These are phyloP conservation scores for Ptychodera flava DNA, from an alignment of 35 echinoderm and acorn worm species.

Conservation along the genomic window DNA sequence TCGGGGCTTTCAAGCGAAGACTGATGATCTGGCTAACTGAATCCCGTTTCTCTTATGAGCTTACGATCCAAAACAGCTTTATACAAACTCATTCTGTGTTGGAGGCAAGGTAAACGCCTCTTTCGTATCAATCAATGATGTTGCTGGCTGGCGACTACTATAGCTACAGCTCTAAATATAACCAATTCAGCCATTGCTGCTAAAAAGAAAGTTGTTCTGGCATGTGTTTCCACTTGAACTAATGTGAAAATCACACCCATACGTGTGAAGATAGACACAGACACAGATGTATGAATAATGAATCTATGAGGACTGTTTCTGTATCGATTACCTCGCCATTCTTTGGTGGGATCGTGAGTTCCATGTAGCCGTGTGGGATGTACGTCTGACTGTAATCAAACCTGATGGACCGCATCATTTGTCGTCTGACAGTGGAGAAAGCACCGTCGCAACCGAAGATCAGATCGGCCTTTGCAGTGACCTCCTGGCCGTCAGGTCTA, in stretches of 20 bases:
- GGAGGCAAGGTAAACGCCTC: too few species aligned
- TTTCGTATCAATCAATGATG: too few species aligned
- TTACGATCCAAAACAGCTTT: too few species aligned
- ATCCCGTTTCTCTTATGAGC: too few species aligned
- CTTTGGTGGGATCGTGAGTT: constrained; percentile 66
- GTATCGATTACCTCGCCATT: constrained; percentile 24
- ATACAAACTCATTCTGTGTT: too few species aligned
- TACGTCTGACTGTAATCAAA: constrained; percentile 88
- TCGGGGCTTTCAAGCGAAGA: too few species aligned
- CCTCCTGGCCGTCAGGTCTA: constrained; percentile 35
- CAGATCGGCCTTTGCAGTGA: constrained; percentile 49
- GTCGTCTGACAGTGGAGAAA: constrained; percentile 58
- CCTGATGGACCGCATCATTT: constrained; percentile 61
- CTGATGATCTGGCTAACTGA: too few species aligned
- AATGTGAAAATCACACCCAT: too few species aligned
- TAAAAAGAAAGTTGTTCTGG: too few species aligned
- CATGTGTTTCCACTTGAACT: too few species aligned
- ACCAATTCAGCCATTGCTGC: neutral
- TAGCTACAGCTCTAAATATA: neutral
- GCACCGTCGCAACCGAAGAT: constrained; percentile 87
- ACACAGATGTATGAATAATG: neutral
- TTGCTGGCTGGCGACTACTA: neutral
- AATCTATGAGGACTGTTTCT: neutral
- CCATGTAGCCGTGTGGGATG: constrained; percentile 98
- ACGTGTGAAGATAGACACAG: too few species aligned